Evolutionary conservation across 2,888 invertebrate genomes (phyloP).

Genomic region (Habroteleia sp.): DNA sequence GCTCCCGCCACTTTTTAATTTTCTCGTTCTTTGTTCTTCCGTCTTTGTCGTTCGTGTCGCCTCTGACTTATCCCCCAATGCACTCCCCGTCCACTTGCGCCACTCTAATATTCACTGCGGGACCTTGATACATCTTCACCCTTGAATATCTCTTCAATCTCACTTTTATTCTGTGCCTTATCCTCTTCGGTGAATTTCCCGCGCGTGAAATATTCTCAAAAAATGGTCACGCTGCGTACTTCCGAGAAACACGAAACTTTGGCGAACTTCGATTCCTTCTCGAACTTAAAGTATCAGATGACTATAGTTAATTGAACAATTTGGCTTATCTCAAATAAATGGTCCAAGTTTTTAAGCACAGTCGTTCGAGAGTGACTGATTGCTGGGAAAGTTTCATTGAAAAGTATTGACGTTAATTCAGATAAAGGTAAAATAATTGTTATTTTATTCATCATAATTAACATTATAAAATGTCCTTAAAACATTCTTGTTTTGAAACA

Average conservation of each 20-base stretch:
- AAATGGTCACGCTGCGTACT: constrained; percentile 40
- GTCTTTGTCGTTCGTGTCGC: constrained; percentile 45
- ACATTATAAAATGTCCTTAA: no score
- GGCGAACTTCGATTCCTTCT: constrained; percentile 20
- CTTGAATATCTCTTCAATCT: constrained; percentile 61
- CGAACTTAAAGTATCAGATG: constrained; percentile 33
- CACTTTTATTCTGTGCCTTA: constrained; percentile 48
- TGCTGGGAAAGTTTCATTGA: constrained; percentile 12
- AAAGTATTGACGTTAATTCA: constrained; percentile 10
- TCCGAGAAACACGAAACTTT: not conserved
- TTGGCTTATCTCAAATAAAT: constrained; percentile 56
- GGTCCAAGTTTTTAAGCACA: constrained; percentile 38
- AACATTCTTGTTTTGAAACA: no score
- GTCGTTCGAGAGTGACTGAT: constrained; percentile 32
- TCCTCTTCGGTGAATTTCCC: constrained; percentile 46
- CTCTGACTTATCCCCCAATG: constrained; percentile 36
- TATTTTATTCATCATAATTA: no score
- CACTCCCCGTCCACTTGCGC: constrained; percentile 41
- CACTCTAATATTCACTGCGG: constrained; percentile 55
- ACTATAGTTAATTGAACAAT: constrained; percentile 52
- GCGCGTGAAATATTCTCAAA: constrained; percentile 52
- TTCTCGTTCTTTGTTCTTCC: constrained; percentile 63
- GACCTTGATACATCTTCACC: constrained; percentile 63
- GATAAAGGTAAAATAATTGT: no score
- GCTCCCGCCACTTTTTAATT: constrained; percentile 60